These are phyloP conservation scores for Nymphalis io DNA, from an alignment of 1,140 invertebrate genomes.

Conservation along the genomic window DNA sequence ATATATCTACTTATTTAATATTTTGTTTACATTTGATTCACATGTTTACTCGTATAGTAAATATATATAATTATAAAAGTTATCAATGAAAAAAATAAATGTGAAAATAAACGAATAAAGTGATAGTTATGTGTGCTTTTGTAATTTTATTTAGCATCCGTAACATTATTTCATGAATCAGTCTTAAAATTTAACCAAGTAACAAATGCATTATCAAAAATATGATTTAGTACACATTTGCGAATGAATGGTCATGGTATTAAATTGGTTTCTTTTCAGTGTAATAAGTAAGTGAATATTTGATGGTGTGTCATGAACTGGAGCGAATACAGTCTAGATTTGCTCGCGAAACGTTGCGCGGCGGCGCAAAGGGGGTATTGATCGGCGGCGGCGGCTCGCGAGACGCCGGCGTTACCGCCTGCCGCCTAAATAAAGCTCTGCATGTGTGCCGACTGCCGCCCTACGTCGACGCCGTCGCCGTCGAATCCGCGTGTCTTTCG, in stretches of 20 bases:
- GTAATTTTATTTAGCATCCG: not conserved
- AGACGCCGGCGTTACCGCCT: conserved; percentile 74
- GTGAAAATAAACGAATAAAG: conserved; percentile 9
- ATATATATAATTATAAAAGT: not conserved
- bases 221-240: conserved; percentile 26
- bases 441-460: conserved; percentile 72
- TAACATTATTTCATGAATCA: not conserved
- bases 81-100: not conserved
- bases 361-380: conserved; percentile 77
- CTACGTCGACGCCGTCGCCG: conserved; percentile 60
- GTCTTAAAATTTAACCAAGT: not conserved
- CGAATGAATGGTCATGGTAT: conserved; percentile 19
- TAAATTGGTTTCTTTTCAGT: conserved; percentile 64
- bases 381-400: conserved; percentile 72
- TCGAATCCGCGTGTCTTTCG: conserved; percentile 45
- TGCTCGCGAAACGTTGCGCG: conserved; percentile 66
- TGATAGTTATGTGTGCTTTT: conserved; percentile 6
- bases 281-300: conserved; percentile 77
- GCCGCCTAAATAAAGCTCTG: conserved; percentile 79
- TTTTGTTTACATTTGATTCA: conserved; percentile 55
- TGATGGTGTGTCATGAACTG: conserved; percentile 74
- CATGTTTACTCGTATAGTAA: conserved; percentile 31
- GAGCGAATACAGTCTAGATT: conserved; percentile 72
- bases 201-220: not conserved
- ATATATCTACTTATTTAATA: conserved; percentile 11